Conservation (phyloP, 2,797 vertebrate species). For the Cossypha caffra region DNA sequence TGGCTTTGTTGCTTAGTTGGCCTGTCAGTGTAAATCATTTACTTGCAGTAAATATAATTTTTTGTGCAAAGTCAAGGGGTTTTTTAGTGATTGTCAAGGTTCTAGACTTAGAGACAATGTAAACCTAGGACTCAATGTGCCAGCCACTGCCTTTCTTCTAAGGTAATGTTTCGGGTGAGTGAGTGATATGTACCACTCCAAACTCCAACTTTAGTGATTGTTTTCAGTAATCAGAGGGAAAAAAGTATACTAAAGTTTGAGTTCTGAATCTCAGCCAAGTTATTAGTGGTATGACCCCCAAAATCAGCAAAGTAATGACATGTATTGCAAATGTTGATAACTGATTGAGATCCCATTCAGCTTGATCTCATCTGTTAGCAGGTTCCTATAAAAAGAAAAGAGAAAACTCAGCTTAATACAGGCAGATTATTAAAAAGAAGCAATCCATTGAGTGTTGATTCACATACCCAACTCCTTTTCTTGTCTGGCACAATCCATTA, state of each 20-base stretch:
- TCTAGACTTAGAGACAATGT: neutral
- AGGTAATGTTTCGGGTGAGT: neutral
- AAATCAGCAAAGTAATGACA: neutral
- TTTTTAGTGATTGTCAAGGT: neutral
- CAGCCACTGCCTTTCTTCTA: neutral
- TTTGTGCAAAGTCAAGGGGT: neutral
- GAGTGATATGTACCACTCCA: neutral
- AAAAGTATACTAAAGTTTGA: neutral
- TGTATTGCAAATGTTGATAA: neutral
- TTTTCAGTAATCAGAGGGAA: neutral
- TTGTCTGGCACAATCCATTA: neutral
- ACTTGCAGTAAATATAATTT: neutral
- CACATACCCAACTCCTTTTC: neutral
- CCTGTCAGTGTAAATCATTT: neutral
- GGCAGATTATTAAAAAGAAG: neutral
- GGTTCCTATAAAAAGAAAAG: neutral
- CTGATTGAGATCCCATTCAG: neutral
- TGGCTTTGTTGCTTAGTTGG: neutral
- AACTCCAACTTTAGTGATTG: neutral
- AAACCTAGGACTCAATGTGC: neutral
- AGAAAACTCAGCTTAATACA: neutral
- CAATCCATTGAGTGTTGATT: neutral
- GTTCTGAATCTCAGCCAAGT: neutral
- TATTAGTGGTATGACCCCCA: neutral
- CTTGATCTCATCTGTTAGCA: neutral